Evolutionary conservation across 2,113 vertebrate genomes (phyloP).

Genomic region (Anarrhichthys ocellatus): DNA sequence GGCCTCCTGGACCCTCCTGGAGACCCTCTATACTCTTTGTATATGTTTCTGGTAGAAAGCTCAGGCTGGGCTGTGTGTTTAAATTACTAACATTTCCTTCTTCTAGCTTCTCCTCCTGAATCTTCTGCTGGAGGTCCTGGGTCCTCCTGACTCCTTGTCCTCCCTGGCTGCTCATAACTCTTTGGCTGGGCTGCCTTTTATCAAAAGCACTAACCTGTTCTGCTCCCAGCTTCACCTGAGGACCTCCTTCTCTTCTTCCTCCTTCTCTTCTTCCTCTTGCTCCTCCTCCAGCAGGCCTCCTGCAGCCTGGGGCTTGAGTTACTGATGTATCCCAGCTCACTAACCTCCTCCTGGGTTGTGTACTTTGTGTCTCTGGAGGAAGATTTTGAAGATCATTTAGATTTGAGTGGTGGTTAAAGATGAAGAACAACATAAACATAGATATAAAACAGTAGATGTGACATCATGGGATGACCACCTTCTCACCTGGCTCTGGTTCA

Average conservation of each 20-base stretch:
- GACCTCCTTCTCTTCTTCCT: background rate
- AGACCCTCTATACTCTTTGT: background rate
- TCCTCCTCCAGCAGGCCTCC: slow-evolving; percentile 6
- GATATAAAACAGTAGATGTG: too few species aligned
- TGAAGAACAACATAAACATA: too few species aligned
- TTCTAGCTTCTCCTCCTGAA: slow-evolving; percentile 4
- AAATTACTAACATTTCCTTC: slow-evolving; percentile 20
- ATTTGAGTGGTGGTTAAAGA: too few species aligned
- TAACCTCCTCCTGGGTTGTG: background rate
- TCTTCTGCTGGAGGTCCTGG: background rate
- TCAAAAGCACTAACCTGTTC: slow-evolving; percentile 13
- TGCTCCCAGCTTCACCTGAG: background rate
- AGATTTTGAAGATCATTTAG: background rate
- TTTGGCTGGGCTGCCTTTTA: background rate
- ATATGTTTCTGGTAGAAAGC: background rate
- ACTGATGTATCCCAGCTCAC: slow-evolving; percentile 5
- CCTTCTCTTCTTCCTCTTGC: too few species aligned
- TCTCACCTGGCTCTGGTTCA: background rate
- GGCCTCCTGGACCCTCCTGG: background rate
- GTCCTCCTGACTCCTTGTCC: background rate
- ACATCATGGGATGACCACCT: background rate
- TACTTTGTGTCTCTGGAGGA: background rate
- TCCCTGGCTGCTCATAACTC: background rate
- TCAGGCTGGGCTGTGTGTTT: background rate
- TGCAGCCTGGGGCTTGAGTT: slow-evolving; percentile 18